Conservation (phyloP, 2,888 invertebrate species). For the Dolichopus griseipennis region DNA sequence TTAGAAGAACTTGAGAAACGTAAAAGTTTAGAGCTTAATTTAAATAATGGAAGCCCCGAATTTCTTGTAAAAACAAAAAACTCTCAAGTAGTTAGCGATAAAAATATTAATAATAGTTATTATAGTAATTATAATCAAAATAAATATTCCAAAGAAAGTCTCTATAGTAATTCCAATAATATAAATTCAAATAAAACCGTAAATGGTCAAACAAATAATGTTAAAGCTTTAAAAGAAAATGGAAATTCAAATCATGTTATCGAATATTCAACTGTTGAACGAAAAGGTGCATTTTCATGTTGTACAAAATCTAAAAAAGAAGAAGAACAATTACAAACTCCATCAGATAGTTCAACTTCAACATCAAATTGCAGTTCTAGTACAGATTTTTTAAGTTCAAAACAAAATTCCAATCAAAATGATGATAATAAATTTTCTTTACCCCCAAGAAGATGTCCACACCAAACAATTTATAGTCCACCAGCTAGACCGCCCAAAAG, state of each 20-base stretch:
- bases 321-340: constrained; percentile 38
- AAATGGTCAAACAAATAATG: constrained; percentile 10
- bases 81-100: constrained; percentile 37
- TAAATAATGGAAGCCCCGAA: background rate
- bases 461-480: constrained; percentile 49
- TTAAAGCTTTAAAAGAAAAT: background rate
- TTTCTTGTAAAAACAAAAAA: constrained; percentile 2
- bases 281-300: constrained; percentile 64
- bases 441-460: constrained; percentile 55
- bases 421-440: constrained; percentile 45
- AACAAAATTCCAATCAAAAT: constrained; percentile 31
- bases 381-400: background rate
- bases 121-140: constrained; percentile 17
- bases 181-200: constrained; percentile 15
- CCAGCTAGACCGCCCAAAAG: constrained; percentile 63
- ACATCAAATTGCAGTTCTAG: constrained; percentile 30
- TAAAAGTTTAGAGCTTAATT: constrained; percentile 19
- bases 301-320: constrained; percentile 54
- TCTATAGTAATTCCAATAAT: constrained; percentile 49
- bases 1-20: constrained; percentile 42
- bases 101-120: constrained; percentile 26
- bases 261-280: constrained; percentile 63
- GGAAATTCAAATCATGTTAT: constrained; percentile 43
- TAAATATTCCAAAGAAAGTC: constrained; percentile 38
- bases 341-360: constrained; percentile 24